These are phyloP conservation scores for Stenotaenia linearis DNA, from an alignment of 2,888 invertebrate genomes.

Conservation along the genomic window DNA sequence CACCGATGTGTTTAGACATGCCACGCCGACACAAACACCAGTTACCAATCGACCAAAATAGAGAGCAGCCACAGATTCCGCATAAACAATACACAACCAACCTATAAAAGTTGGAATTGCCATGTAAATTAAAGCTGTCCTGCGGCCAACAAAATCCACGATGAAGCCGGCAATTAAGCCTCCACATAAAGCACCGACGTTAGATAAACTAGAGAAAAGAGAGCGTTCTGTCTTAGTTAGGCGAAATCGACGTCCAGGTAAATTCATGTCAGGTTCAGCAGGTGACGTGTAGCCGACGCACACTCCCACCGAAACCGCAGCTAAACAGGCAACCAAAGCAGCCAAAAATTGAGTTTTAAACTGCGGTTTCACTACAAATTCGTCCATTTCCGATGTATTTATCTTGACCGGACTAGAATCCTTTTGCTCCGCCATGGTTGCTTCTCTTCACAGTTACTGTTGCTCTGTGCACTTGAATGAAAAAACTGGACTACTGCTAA, in stretches of 20 bases:
- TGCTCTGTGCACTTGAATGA: too few relatives aligned
- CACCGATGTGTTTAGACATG: constrained; percentile 80
- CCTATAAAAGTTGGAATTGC: constrained; percentile 52
- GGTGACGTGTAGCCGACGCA: constrained; percentile 74
- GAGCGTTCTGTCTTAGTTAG: constrained; percentile 56
- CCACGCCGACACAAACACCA: constrained; percentile 81
- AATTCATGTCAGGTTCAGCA: constrained; percentile 62
- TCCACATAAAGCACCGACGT: constrained; percentile 74
- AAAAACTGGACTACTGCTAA: background rate
- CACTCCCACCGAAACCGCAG: constrained; percentile 57
- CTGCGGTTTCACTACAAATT: background rate
- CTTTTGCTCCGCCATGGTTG: background rate
- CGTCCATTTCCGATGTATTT: background rate
- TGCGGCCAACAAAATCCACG: constrained; percentile 74
- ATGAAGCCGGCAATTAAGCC: constrained; percentile 76
- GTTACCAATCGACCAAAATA: constrained; percentile 74
- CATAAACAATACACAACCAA: constrained; percentile 74
- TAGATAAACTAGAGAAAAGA: constrained; percentile 82
- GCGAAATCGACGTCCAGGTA: constrained; percentile 45
- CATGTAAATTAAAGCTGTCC: constrained; percentile 48
- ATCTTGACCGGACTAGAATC: background rate
- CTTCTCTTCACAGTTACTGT: background rate
- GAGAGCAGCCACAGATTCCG: constrained; percentile 56
- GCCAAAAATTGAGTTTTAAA: constrained; percentile 45
- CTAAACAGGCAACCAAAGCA: constrained; percentile 56